A percentile compares a stretch with the other conserved stretches of the same genome.
phyloP scores from a whole-genome alignment of 2,113 vertebrate genomes.

The Pluvialis apricaria region DNA sequence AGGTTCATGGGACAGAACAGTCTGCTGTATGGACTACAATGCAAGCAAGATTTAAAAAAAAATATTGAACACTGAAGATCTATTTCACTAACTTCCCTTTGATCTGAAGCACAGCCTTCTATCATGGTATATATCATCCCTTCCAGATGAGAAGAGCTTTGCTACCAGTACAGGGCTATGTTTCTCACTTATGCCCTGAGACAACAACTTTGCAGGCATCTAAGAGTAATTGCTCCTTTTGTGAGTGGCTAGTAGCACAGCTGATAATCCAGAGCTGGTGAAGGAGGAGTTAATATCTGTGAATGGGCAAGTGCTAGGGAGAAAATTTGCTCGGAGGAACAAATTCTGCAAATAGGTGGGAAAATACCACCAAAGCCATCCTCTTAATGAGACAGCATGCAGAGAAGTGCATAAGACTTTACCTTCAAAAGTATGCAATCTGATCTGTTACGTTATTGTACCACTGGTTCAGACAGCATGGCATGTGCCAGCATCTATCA shows the following conservation, averaged over 20 bases:
- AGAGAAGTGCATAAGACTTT: background rate
- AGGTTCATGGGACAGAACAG: slow-evolving; percentile 85
- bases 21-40: slow-evolving; percentile 87
- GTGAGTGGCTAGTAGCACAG: background rate
- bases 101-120: background rate
- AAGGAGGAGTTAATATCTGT: background rate
- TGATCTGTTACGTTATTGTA: background rate
- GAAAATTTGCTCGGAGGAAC: background rate
- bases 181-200: background rate
- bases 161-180: background rate
- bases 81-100: background rate
- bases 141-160: background rate
- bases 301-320: background rate
- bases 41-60: background rate
- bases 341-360: background rate
- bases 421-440: too few species aligned
- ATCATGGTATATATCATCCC: background rate
- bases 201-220: background rate
- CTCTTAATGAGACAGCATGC: background rate
- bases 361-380: background rate
- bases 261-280: background rate
- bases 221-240: background rate
- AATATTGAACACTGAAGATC: background rate
- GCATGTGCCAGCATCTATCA: background rate
- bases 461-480: background rate